A percentile compares a stretch with the other conserved stretches of the same genome.
phyloP scores from a whole-genome alignment of 2,888 invertebrate genomes.

The Heliconius cydno region DNA sequence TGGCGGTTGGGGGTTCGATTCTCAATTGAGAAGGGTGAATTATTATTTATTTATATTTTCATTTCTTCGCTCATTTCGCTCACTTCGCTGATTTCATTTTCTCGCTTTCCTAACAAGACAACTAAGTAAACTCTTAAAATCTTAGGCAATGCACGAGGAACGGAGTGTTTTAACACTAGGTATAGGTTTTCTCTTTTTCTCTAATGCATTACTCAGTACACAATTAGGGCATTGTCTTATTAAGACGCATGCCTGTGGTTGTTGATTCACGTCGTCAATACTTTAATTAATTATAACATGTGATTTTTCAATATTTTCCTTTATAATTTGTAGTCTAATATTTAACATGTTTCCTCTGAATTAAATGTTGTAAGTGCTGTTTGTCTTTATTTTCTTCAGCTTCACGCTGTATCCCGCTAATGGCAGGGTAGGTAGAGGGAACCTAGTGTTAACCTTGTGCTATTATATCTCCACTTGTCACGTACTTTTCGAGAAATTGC shows the following conservation, averaged over 20 bases:
- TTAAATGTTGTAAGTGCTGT: background rate
- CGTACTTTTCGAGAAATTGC: background rate
- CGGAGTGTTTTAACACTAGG: background rate
- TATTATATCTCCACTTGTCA: background rate
- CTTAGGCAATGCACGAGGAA: background rate
- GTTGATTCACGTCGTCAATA: background rate
- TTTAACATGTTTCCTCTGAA: background rate
- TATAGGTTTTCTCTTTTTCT: conserved; percentile 7
- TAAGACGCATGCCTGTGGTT: conserved; percentile 1
- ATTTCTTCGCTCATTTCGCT: too few species aligned
- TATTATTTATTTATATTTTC: too few species aligned
- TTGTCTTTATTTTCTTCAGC: too few species aligned
- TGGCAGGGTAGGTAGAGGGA: background rate
- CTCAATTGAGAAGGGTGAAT: too few species aligned
- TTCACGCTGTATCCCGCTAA: background rate
- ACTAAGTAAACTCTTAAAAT: background rate
- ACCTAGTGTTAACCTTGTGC: too few species aligned
- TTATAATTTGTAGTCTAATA: background rate
- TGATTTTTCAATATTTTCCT: conserved; percentile 6
- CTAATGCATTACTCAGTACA: background rate
- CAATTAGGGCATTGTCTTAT: conserved; percentile 4
- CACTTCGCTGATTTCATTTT: too few species aligned
- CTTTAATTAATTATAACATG: background rate
- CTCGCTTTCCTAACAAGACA: too few species aligned
- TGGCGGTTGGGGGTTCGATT: too few species aligned